Percentiles rank a stretch among this genome's conserved stretches.
These are phyloP conservation scores for Scaptomyza polygonia DNA, from an alignment of 2,888 invertebrate species.

Conservation along the genomic window DNA sequence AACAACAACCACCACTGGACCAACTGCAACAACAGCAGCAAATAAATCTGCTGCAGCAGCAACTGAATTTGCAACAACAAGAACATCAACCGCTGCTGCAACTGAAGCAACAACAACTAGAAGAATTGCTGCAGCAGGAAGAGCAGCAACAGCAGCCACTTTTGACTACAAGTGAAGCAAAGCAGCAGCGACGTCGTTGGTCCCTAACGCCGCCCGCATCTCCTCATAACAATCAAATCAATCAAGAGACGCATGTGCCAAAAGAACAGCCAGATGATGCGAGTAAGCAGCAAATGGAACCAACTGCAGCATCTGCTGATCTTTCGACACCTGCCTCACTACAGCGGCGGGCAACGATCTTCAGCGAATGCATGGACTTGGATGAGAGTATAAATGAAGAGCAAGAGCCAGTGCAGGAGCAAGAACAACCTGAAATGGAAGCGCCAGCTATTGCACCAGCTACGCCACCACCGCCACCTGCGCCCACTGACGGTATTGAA, in stretches of 20 bases:
- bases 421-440: neutral
- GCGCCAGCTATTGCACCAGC: neutral
- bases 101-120: neutral
- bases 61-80: neutral
- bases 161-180: constrained; percentile 1
- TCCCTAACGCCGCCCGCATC: constrained; percentile 81
- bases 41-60: constrained; percentile 14
- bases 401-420: neutral
- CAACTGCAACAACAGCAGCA: constrained; percentile 5
- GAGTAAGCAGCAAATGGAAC: neutral
- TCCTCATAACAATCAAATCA: constrained; percentile 58
- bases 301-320: neutral
- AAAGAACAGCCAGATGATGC: neutral
- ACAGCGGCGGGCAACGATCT: constrained; percentile 64
- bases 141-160: constrained; percentile 9
- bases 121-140: constrained; percentile 15
- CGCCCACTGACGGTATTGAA: constrained; percentile 83
- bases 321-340: neutral
- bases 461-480: constrained; percentile 16
- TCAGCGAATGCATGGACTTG: constrained; percentile 73
- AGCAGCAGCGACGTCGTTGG: constrained; percentile 72
- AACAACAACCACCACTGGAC: neutral
- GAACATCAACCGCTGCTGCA: neutral
- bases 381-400: constrained; percentile 52
- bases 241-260: constrained; percentile 29